Evolutionary conservation across 2,113 vertebrate genomes (phyloP).

Genomic region (Odocoileus hemionus): DNA sequence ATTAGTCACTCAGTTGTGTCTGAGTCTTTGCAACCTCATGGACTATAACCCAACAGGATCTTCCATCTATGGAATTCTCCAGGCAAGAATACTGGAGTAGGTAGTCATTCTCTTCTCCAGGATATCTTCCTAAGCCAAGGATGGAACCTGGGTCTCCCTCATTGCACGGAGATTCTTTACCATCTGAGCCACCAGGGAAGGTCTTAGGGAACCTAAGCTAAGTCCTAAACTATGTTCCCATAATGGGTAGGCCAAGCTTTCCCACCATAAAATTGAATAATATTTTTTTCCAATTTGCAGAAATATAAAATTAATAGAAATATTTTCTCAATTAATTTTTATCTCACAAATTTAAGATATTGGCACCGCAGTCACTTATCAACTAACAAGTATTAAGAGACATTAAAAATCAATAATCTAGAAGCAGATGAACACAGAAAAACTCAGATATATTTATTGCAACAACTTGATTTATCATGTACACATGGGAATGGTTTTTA

Average conservation of each 20-base stretch:
- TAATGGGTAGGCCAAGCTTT: neutral
- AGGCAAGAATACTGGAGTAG: neutral
- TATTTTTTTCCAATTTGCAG: neutral
- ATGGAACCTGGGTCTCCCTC: neutral
- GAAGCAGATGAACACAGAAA: neutral
- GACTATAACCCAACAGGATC: neutral
- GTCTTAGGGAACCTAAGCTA: neutral
- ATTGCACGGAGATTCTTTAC: neutral
- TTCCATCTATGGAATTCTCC: neutral
- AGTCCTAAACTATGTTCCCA: neutral
- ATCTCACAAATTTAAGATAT: neutral
- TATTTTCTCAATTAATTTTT: neutral
- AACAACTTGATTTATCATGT: neutral
- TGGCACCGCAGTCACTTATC: neutral
- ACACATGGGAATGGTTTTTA: neutral
- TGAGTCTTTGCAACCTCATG: neutral
- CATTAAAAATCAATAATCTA: neutral
- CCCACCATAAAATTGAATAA: neutral
- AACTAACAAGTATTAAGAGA: neutral
- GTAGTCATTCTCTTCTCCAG: neutral
- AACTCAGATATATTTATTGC: neutral
- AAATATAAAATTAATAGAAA: neutral
- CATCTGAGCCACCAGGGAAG: neutral
- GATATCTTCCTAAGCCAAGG: neutral
- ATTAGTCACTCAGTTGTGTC: neutral